A percentile compares a stretch with the other conserved stretches of the same genome.
Conservation (phyloP, 92 coral and sea anemone species). For the Scolanthus callimorphus region DNA sequence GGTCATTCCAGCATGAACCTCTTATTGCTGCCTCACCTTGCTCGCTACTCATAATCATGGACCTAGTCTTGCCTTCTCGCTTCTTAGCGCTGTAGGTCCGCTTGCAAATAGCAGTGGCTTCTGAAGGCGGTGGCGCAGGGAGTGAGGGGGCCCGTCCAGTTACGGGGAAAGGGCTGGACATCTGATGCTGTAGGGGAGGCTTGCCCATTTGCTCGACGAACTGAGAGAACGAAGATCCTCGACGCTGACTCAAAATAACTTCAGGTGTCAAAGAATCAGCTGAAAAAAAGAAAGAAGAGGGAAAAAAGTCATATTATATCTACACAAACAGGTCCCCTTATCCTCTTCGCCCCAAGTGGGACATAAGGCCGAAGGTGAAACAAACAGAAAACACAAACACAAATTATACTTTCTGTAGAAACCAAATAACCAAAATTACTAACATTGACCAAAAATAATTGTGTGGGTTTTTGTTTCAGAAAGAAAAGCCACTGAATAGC, state of each 20-base stretch:
- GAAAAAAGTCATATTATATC: no score
- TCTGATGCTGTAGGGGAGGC: constrained; percentile 56
- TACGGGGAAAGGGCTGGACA: constrained; percentile 53
- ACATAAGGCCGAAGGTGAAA: no score
- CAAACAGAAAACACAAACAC: no score
- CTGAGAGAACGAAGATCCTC: constrained; percentile 61
- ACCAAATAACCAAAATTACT: no score
- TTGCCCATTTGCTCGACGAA: constrained; percentile 26
- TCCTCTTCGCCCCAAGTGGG: no score
- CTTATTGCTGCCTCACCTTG: constrained; percentile 71
- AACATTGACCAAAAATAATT: no score
- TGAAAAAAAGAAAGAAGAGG: constrained; percentile 5
- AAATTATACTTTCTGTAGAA: no score
- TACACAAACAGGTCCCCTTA: no score
- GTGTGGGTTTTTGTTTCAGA: no score
- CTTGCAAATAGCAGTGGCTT: constrained; percentile 54
- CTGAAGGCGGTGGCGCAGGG: constrained; percentile 60
- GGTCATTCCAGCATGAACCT: no score
- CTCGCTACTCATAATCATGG: constrained; percentile 30
- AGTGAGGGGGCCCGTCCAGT: constrained; percentile 74
- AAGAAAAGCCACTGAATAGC: no score
- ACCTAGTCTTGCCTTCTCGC: constrained; percentile 89
- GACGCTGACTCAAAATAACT: constrained; percentile 53
- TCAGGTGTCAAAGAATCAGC: constrained; percentile 64
- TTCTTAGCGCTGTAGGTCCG: constrained; percentile 91